Conservation (phyloP, 2,797 vertebrate species). For the Tarsius wallacei region DNA sequence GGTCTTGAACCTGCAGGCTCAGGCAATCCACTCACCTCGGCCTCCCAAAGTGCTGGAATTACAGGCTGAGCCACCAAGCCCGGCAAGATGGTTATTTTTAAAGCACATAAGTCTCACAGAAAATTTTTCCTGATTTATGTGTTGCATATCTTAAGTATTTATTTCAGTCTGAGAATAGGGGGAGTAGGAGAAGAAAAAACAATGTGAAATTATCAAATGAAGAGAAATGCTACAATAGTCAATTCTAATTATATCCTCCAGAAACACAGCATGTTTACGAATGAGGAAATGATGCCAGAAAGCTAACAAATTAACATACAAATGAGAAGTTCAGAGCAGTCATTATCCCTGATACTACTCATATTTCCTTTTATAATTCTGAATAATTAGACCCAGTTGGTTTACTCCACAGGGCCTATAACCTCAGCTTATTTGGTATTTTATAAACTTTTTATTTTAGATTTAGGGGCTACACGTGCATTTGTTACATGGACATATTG, state of each 20-base stretch:
- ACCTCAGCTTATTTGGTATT: constrained; percentile 25
- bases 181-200: background rate
- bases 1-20: no score
- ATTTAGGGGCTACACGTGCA: no score
- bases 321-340: constrained; percentile 31
- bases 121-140: constrained; percentile 52
- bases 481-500: no score
- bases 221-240: background rate
- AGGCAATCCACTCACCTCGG: no score
- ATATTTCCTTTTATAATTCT: constrained; percentile 44
- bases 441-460: background rate
- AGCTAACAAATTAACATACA: constrained; percentile 12
- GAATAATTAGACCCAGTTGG: background rate
- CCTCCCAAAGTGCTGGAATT: no score
- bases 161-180: background rate
- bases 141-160: background rate
- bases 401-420: background rate
- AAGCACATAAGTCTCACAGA: constrained; percentile 19
- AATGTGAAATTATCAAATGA: constrained; percentile 11
- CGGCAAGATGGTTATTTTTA: constrained; percentile 39
- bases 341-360: background rate
- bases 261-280: background rate
- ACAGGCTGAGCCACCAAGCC: no score
- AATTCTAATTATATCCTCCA: constrained; percentile 15
- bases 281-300: background rate